Conservation (phyloP, 2,113 vertebrate species). For the Felis chaus region DNA sequence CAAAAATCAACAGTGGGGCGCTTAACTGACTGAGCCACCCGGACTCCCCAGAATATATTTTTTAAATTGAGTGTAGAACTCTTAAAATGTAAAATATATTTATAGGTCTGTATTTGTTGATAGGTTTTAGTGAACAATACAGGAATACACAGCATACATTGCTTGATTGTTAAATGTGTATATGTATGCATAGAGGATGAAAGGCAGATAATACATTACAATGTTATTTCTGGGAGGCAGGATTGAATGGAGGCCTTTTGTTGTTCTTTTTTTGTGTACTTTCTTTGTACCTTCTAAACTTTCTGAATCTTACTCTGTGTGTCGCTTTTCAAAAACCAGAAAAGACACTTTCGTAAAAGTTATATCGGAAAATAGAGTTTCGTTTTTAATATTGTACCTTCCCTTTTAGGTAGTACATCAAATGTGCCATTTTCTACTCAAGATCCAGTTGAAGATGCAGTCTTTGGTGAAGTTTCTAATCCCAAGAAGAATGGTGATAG, state of each 20-base stretch:
- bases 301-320: background rate
- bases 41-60: background rate
- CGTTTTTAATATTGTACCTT: constrained; percentile 48
- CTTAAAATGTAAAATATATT: constrained; percentile 11
- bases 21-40: too few relatives aligned
- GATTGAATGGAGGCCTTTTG: background rate
- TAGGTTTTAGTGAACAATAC: background rate
- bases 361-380: background rate
- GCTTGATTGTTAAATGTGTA: background rate
- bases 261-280: background rate
- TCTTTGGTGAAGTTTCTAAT: constrained; percentile 82
- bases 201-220: constrained; percentile 21
- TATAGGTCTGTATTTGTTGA: background rate
- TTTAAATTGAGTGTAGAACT: constrained; percentile 3
- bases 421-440: constrained; percentile 86
- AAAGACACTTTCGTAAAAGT: background rate
- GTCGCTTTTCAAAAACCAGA: background rate
- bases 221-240: constrained; percentile 16
- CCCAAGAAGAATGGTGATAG: constrained; percentile 82
- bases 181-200: background rate
- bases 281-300: background rate
- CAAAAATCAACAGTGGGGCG: too few relatives aligned
- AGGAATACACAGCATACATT: background rate
- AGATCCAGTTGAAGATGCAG: constrained; percentile 84
- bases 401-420: constrained; percentile 81